These are phyloP conservation scores for Lymantria dispar DNA, from an alignment of 2,888 invertebrate genomes.

Conservation along the genomic window DNA sequence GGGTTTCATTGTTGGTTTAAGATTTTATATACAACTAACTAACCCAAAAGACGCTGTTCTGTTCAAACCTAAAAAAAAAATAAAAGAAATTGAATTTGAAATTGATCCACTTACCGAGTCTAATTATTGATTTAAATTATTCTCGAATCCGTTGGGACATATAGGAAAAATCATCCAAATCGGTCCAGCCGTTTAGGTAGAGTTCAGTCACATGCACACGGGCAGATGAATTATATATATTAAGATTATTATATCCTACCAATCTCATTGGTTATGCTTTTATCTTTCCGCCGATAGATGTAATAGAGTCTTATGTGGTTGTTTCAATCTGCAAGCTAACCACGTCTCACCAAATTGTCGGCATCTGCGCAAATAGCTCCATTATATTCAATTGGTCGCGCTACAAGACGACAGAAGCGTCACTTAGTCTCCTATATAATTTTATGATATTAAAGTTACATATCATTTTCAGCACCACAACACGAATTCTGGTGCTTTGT, in stretches of 20 bases:
- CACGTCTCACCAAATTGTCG: slow-evolving; percentile 60
- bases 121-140: no score
- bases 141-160: no score
- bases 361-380: slow-evolving; percentile 63
- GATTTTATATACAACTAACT: no score
- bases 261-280: slow-evolving; percentile 37
- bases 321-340: slow-evolving; percentile 44
- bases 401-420: slow-evolving; percentile 62
- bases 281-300: slow-evolving; percentile 40
- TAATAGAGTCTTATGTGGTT: slow-evolving; percentile 31
- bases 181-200: no score
- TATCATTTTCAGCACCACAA: slow-evolving; percentile 32
- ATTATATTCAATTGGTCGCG: slow-evolving; percentile 71
- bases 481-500: slow-evolving; percentile 41
- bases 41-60: no score
- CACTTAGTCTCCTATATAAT: slow-evolving; percentile 66
- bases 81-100: no score
- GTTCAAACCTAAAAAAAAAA: no score
- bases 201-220: no score
- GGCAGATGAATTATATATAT: no score
- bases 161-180: no score
- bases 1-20: no score
- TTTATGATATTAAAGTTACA: slow-evolving; percentile 61
- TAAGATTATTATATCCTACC: neutral
- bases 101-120: no score